phyloP scores from a whole-genome alignment of 2,888 invertebrate species.

The Mechanitis messenoides region DNA sequence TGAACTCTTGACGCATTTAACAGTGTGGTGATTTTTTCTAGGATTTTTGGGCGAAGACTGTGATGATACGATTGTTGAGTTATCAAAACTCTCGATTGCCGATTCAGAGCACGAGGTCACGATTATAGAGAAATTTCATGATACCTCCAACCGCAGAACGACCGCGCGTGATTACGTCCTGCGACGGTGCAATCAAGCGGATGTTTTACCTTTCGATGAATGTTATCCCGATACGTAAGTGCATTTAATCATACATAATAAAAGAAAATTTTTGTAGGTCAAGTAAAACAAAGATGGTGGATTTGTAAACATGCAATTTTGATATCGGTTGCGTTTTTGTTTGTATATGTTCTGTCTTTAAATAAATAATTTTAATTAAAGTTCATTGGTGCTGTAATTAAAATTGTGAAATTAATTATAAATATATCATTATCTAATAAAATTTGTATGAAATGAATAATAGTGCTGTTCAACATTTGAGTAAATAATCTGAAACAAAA shows the following conservation, averaged over 20 bases:
- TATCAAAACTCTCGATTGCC: slow-evolving; percentile 72
- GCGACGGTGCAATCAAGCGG: slow-evolving; percentile 81
- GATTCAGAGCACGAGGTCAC: slow-evolving; percentile 65
- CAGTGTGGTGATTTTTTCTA: slow-evolving; percentile 40
- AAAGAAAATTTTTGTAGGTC: slow-evolving; percentile 25
- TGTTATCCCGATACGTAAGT: slow-evolving; percentile 81
- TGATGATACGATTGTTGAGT: slow-evolving; percentile 75
- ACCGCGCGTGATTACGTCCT: slow-evolving; percentile 74
- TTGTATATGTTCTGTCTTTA: background rate
- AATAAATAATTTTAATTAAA: too few relatives aligned
- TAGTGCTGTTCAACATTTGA: too few relatives aligned
- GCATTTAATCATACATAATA: slow-evolving; percentile 19
- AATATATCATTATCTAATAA: too few relatives aligned
- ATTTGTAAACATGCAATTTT: slow-evolving; percentile 23
- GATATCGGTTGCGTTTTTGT: background rate
- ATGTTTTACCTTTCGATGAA: slow-evolving; percentile 78
- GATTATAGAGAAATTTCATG: slow-evolving; percentile 64
- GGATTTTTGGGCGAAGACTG: slow-evolving; percentile 75
- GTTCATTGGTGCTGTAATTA: too few relatives aligned
- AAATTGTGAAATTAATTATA: too few relatives aligned
- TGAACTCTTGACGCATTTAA: slow-evolving; percentile 33
- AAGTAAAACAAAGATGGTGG: slow-evolving; percentile 31
- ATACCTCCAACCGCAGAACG: slow-evolving; percentile 51
- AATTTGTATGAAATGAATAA: too few relatives aligned
- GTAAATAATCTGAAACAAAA: background rate